A percentile compares a stretch with the other conserved stretches of the same genome.
Conservation (phyloP, 1,140 invertebrate species). For the Cyclargus thomasi region DNA sequence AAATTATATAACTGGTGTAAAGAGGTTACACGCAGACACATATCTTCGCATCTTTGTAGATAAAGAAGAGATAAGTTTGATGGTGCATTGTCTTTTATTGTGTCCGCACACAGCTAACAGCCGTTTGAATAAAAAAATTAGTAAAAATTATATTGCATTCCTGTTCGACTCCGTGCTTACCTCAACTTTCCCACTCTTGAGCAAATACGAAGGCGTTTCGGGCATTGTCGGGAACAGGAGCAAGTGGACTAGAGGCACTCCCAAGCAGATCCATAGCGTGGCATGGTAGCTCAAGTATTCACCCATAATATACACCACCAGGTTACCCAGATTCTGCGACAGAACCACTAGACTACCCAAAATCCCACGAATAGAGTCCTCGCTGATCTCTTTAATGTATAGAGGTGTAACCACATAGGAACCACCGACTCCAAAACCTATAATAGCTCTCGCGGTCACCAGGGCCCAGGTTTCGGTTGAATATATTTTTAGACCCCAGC, state of each 20-base stretch:
- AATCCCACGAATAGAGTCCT: conserved; percentile 55
- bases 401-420: conserved; percentile 60
- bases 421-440: conserved; percentile 50
- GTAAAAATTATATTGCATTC: no score
- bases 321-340: conserved; percentile 57
- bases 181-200: conserved; percentile 59
- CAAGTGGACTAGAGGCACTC: conserved; percentile 52
- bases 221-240: conserved; percentile 55
- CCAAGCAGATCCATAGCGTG: conserved; percentile 52
- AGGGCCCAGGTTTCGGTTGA: conserved; percentile 59
- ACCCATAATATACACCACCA: conserved; percentile 53
- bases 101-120: no score
- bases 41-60: no score
- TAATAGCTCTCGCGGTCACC: conserved; percentile 52
- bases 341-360: conserved; percentile 55
- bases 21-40: no score
- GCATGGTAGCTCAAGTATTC: conserved; percentile 56
- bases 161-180: no score
- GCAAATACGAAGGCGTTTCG: conserved; percentile 56
- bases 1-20: no score
- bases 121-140: no score
- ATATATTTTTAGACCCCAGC: conserved; percentile 57
- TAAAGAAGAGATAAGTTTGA: no score
- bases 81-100: no score
- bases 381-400: conserved; percentile 64